Evolutionary conservation across 2,797 vertebrate species (phyloP).

Genomic region (Neopelma chrysocephalum): DNA sequence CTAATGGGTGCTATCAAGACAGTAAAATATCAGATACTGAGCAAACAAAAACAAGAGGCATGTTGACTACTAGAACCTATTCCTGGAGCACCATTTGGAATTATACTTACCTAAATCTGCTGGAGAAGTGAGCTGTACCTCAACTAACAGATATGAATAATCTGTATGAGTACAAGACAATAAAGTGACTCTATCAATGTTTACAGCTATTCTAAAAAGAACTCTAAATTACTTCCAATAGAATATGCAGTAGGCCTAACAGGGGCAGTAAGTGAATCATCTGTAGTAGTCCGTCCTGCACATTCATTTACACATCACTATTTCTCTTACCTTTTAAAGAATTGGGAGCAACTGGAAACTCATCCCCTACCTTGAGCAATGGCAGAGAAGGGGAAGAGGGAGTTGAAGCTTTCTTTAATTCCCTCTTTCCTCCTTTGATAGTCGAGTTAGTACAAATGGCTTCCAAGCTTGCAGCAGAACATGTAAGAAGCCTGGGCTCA

Average conservation of each 20-base stretch:
- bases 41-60: background rate
- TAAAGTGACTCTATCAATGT: background rate
- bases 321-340: background rate
- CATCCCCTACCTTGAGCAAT: background rate
- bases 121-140: background rate
- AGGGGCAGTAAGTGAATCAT: background rate
- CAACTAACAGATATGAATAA: background rate
- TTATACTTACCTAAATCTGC: background rate
- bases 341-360: background rate
- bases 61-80: background rate
- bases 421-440: background rate
- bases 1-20: background rate
- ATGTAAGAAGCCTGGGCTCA: background rate
- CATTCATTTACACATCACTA: background rate
- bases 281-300: background rate
- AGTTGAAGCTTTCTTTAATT: background rate
- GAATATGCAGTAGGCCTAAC: background rate
- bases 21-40: background rate
- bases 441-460: background rate
- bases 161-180: background rate
- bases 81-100: background rate
- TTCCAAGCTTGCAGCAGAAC: background rate
- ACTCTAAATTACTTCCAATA: background rate
- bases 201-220: background rate
- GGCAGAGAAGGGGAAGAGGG: background rate